Conservation (phyloP, 2,888 invertebrate species). For the Latheticus oryzae region DNA sequence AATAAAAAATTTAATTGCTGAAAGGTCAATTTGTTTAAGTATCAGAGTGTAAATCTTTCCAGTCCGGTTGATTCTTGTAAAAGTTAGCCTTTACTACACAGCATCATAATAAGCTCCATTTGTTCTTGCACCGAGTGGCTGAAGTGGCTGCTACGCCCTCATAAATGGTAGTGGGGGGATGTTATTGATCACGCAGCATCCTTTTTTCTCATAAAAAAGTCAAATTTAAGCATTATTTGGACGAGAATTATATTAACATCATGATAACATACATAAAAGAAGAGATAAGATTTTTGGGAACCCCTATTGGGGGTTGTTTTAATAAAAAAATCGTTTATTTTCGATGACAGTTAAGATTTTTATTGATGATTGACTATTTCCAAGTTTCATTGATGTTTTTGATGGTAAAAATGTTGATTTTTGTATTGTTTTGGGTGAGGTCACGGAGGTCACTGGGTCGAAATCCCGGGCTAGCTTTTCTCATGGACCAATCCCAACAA, state of each 20-base stretch:
- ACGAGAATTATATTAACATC: constrained; percentile 8
- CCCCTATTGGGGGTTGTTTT: constrained; percentile 1
- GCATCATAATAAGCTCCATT: constrained; percentile 44
- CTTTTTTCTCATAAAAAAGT: constrained; percentile 31
- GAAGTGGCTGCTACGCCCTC: constrained; percentile 47
- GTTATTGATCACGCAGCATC: constrained; percentile 45
- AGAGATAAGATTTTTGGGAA: background rate
- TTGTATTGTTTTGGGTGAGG: constrained; percentile 58
- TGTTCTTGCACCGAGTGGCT: constrained; percentile 35
- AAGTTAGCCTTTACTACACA: constrained; percentile 23
- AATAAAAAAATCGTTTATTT: background rate
- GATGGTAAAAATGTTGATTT: constrained; percentile 10
- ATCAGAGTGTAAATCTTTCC: constrained; percentile 30
- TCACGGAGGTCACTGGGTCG: constrained; percentile 66
- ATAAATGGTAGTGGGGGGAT: constrained; percentile 43
- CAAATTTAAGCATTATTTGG: background rate
- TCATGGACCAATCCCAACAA: constrained; percentile 58
- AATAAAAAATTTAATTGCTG: too few relatives aligned
- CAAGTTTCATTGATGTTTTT: too few relatives aligned
- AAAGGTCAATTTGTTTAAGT: too few relatives aligned
- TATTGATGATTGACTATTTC: too few relatives aligned
- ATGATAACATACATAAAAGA: too few relatives aligned
- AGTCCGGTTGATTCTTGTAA: constrained; percentile 21
- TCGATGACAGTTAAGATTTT: background rate
- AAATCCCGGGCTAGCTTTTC: constrained; percentile 63